Evolutionary conservation across 2,797 vertebrate genomes (phyloP), one percentile per base, ranked within the genome.

Genomic region (Serranus cabrilla): DNA sequence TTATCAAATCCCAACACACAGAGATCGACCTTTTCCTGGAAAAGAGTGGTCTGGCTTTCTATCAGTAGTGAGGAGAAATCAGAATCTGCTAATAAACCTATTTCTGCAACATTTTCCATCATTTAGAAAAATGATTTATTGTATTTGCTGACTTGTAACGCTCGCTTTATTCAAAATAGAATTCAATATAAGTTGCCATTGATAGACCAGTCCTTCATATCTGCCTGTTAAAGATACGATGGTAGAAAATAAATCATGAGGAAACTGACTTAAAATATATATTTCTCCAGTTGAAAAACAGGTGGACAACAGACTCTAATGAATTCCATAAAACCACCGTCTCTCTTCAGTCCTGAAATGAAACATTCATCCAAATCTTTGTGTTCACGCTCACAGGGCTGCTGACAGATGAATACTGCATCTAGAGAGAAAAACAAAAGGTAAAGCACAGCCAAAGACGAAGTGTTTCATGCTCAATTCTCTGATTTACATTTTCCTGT

Each of bases 401-500:
- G 57, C 72, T 74, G 78, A 78, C 69, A 74, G 69, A 86, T 68
- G 46, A 76, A 60, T 42, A 74, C 71, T 70, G 49, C 27, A 82
- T 67, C 49, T 68, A 49, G 46, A 70, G 56, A 62, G 25, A 52
- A 66, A 55, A 81, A 82, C 40, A 63, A 68, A 83, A 80, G 64
- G 57, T 76, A 64, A 79, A 73, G 59, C 31, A 1, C 20, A 66
- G 71, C 66, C 45, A 40, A 69, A 45, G 51, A 70, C 59, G 50
- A 71, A 52, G 60, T 47, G 17, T 79, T 85, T 68, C 11, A 57
- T 71, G 34, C 74, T 50, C 66, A 71, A 10, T 54, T 75, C 45
- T 72, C 59, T 51, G 63, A 80, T 86, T 81, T 84, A 67, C 72
- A 76, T 83, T 72, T 81, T 60, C 39, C 40, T 67, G 66, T 55